Evolutionary conservation across 1,140 invertebrate species (phyloP).

Genomic region (Zaprionus tsacasi): DNA sequence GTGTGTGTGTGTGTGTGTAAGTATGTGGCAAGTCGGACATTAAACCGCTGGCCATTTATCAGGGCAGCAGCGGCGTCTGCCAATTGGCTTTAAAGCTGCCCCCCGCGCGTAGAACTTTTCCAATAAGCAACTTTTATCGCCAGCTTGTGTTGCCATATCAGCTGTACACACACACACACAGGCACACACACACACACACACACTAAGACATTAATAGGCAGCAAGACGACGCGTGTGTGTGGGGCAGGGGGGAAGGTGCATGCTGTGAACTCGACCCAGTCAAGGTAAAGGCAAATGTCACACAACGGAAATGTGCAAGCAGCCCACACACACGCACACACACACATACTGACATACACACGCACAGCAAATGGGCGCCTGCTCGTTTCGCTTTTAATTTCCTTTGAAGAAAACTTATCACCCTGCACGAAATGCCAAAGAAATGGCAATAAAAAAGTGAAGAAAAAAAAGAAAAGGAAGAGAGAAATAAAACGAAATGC

Average conservation of each 20-base stretch:
- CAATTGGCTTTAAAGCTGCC: slow-evolving; percentile 50
- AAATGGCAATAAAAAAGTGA: slow-evolving; percentile 51
- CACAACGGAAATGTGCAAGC: slow-evolving; percentile 49
- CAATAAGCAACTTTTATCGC: slow-evolving; percentile 57
- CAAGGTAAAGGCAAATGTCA: slow-evolving; percentile 59
- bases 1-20: slow-evolving; percentile 10
- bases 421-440: slow-evolving; percentile 52
- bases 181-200: neutral
- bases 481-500: slow-evolving; percentile 38
- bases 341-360: neutral
- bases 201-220: neutral
- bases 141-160: slow-evolving; percentile 47
- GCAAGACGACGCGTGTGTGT: neutral
- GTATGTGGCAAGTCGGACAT: slow-evolving; percentile 29
- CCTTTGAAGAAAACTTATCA: slow-evolving; percentile 59
- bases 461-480: neutral
- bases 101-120: slow-evolving; percentile 38
- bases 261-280: slow-evolving; percentile 42
- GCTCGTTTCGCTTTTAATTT: slow-evolving; percentile 55
- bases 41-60: slow-evolving; percentile 48
- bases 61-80: slow-evolving; percentile 16
- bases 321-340: slow-evolving; percentile 8
- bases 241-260: neutral
- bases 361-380: slow-evolving; percentile 21
- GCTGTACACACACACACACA: slow-evolving; percentile 18